A percentile compares a stretch with the other conserved stretches of the same genome.
These are phyloP conservation scores for Acanthochromis polyacanthus DNA, from an alignment of 2,113 vertebrate species.

Conservation along the genomic window DNA sequence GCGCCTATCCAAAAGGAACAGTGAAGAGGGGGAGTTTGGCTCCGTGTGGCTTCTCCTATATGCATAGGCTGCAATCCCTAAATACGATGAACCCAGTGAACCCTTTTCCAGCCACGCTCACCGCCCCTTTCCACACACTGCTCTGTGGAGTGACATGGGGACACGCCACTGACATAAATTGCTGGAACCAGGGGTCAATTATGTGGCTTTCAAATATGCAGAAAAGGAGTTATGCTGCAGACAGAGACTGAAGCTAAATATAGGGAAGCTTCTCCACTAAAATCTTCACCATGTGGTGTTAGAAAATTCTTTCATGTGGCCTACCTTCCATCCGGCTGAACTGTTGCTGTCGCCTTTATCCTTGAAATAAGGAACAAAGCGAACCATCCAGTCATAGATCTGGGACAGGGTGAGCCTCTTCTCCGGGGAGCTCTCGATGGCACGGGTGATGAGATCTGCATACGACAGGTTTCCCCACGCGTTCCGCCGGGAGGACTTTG, in stretches of 20 bases:
- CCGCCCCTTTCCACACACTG: slow-evolving; percentile 66
- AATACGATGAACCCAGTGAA: slow-evolving; percentile 79
- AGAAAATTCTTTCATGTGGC: slow-evolving; percentile 56
- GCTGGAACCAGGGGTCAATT: slow-evolving; percentile 61
- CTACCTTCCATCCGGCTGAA: slow-evolving; percentile 98
- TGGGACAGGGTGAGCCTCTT: slow-evolving; percentile 97
- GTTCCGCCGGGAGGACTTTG: slow-evolving; percentile 95
- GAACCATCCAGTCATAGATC: slow-evolving; percentile 99
- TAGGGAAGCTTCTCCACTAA: slow-evolving; percentile 46
- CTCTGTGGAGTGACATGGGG: slow-evolving; percentile 64
- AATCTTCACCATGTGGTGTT: slow-evolving; percentile 47
- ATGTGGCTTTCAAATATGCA: slow-evolving; percentile 74
- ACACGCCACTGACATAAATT: slow-evolving; percentile 65
- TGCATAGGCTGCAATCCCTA: slow-evolving; percentile 39
- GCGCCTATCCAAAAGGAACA: slow-evolving; percentile 40
- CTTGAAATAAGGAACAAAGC: slow-evolving; percentile 98
- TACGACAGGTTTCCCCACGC: slow-evolving; percentile 99
- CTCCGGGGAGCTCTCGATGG: slow-evolving; percentile 97
- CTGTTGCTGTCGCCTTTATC: slow-evolving; percentile 99
- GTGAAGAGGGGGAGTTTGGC: slow-evolving; percentile 21
- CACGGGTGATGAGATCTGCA: slow-evolving; percentile 97
- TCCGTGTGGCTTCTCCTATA: slow-evolving; percentile 38
- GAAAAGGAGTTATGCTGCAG: slow-evolving; percentile 47
- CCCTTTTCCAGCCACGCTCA: slow-evolving; percentile 52
- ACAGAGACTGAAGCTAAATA: slow-evolving; percentile 54